Conservation (phyloP, 2,888 invertebrate genomes). For the Harpalus rufipes region DNA sequence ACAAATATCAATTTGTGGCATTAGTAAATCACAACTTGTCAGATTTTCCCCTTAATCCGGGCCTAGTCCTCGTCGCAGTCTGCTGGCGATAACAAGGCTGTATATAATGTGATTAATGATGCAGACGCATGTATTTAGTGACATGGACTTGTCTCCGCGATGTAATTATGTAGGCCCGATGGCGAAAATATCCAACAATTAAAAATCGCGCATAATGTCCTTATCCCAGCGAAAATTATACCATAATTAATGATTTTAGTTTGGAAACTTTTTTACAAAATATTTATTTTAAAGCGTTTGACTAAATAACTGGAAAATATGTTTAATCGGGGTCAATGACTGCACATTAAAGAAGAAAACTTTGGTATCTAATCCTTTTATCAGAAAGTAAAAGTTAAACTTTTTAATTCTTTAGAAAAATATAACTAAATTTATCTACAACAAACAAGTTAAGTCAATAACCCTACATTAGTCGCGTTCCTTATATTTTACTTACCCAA, state of each 20-base stretch:
- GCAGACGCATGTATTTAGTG: conserved; percentile 47
- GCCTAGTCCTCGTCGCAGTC: conserved; percentile 36
- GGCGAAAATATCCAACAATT: conserved; percentile 33
- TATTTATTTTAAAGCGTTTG: conserved; percentile 25
- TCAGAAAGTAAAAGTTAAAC: not conserved
- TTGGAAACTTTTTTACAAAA: not conserved
- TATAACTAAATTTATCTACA: no score
- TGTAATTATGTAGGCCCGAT: conserved; percentile 35
- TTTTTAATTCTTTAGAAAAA: not conserved
- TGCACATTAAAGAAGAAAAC: not conserved
- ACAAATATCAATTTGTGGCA: conserved; percentile 50
- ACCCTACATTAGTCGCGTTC: no score
- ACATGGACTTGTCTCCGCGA: conserved; percentile 46
- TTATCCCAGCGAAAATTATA: not conserved
- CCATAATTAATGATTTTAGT: conserved; percentile 35
- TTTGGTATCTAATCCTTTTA: not conserved
- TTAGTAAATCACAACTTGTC: conserved; percentile 51
- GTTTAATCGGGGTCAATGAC: not conserved
- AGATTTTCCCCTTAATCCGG: conserved; percentile 47
- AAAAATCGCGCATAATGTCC: conserved; percentile 29
- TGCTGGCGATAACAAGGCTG: conserved; percentile 54
- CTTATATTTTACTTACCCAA: no score
- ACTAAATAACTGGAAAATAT: conserved; percentile 18
- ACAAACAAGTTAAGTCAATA: no score
- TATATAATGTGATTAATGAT: conserved; percentile 64